Evolutionary conservation across 2,113 vertebrate genomes (phyloP), one percentile per base, ranked within the genome.

Genomic region (Geococcyx californianus): DNA sequence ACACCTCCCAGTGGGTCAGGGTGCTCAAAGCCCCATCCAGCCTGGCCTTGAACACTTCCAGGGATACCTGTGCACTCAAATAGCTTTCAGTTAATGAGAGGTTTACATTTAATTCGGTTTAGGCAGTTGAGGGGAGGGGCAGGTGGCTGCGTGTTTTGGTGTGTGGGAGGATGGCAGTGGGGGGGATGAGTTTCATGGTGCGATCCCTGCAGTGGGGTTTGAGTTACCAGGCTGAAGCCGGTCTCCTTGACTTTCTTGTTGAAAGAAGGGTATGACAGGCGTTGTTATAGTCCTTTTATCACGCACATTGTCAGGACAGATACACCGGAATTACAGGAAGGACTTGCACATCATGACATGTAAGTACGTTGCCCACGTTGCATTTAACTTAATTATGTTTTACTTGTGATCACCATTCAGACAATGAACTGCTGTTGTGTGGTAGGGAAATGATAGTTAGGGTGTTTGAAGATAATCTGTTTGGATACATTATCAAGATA

Each of bases 401-500:
- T 11, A 10, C 18, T 34, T 26, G 21, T 38, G 24, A 14, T 42
- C 19, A 6, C 13, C 7, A 0, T 34, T 66, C 33, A 7, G 21
- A 10, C 31, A 10, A 1, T 8, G 36, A 19, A 7, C 25, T 28
- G 5, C 28, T 28, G 8, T 3, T 14, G 8, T 1, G 3, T 7
- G 18, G 8, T 15, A 34, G 64, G 16, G 54, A 16, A 68, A 76
- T 81, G 58, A 13, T 29, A 62, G 40, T 6, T 23, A 8, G 4
- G 16, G 21, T 3, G 21, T 15, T 15, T 52, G 10, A 1, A 5
- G 19, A 2, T 45, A 16, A 20, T 6, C 7, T 42, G 1, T 58
- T 51, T 69, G 42, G 34, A 23, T 58, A 34, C 4, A 1, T 70
- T 33, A 14, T 23, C 21, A 26, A 11, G 62, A 52, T 23, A 33